Percentiles rank a stretch among this genome's conserved stretches.
Evolutionary conservation across 2,113 vertebrate genomes (phyloP).

Genomic region (Strigops habroptila): DNA sequence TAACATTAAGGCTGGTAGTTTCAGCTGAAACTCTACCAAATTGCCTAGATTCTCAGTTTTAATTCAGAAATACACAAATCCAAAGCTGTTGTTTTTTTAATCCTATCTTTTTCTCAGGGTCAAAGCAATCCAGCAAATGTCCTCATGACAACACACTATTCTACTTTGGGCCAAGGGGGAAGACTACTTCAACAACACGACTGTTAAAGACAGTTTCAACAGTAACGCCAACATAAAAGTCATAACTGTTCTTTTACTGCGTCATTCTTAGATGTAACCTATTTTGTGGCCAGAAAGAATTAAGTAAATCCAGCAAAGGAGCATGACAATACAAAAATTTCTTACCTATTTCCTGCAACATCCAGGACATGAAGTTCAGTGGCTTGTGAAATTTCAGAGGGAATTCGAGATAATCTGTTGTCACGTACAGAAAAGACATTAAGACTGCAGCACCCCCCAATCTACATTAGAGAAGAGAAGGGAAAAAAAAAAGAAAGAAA

Average conservation of each 20-base stretch:
- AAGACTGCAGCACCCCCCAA: constrained; percentile 91
- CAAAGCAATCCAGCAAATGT: background rate
- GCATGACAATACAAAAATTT: background rate
- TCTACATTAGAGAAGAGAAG: constrained; percentile 67
- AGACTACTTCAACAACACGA: background rate
- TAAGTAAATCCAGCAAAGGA: background rate
- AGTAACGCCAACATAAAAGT: background rate
- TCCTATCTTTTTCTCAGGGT: background rate
- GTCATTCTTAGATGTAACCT: background rate
- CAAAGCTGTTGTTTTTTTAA: background rate
- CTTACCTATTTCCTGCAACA: constrained; percentile 93
- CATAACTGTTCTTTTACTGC: background rate
- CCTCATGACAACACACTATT: background rate
- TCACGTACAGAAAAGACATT: constrained; percentile 94
- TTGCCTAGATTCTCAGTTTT: background rate
- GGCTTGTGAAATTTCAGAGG: constrained; percentile 90
- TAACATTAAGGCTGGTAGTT: background rate
- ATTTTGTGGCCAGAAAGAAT: background rate
- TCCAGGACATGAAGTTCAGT: constrained; percentile 94
- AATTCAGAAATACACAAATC: background rate
- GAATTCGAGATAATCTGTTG: constrained; percentile 88
- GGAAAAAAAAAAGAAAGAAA: fast-evolving
- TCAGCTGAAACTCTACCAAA: background rate
- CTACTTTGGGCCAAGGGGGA: background rate
- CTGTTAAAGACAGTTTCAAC: background rate